Evolutionary conservation across 2,113 vertebrate genomes (phyloP).

Genomic region (Orcinus orca): DNA sequence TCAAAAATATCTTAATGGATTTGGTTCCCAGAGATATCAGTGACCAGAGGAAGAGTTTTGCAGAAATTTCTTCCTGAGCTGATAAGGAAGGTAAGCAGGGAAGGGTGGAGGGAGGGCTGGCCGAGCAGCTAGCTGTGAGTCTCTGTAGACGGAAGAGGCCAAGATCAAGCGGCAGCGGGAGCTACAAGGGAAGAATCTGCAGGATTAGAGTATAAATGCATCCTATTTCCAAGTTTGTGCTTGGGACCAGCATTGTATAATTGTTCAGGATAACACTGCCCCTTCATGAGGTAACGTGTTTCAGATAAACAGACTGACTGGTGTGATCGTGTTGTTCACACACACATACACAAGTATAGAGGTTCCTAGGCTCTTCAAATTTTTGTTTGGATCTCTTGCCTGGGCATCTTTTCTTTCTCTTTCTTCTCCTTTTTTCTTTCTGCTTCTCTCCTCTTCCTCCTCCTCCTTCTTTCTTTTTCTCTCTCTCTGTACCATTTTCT

Average conservation of each 20-base stretch:
- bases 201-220: background rate
- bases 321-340: background rate
- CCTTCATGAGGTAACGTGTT: background rate
- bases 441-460: background rate
- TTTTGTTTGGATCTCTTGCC: background rate
- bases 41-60: conserved; percentile 84
- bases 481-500: background rate
- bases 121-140: background rate
- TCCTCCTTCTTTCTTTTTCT: background rate
- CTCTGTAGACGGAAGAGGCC: background rate
- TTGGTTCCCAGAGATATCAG: conserved; percentile 86
- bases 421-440: background rate
- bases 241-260: background rate
- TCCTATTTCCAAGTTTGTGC: background rate
- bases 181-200: background rate
- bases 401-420: background rate
- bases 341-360: background rate
- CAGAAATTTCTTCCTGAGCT: conserved; percentile 84
- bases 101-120: conserved; percentile 61
- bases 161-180: background rate
- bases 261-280: background rate
- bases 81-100: conserved; percentile 81
- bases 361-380: background rate
- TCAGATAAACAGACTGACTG: conserved; percentile 47
- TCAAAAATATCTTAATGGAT: conserved; percentile 89